A percentile compares a stretch with the other conserved stretches of the same genome.
phyloP scores from a whole-genome alignment of 2,113 vertebrate species.

The Columba livia region DNA sequence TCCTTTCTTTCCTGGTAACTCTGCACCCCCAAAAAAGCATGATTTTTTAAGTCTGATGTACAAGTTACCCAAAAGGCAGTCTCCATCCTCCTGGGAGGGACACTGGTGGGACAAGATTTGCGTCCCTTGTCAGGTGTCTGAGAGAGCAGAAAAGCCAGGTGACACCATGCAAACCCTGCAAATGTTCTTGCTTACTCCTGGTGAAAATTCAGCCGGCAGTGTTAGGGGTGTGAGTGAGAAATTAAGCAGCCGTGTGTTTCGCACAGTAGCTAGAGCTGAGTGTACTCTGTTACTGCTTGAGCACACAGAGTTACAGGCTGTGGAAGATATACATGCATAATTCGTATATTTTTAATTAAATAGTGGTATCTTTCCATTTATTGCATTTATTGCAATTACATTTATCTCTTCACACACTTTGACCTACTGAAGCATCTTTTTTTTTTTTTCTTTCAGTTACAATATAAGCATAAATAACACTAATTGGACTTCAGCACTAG shows the following conservation, averaged over 20 bases:
- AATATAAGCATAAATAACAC: background rate
- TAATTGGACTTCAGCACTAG: background rate
- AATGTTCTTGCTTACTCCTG: background rate
- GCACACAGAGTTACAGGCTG: background rate
- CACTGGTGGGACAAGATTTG: background rate
- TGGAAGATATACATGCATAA: conserved; percentile 13
- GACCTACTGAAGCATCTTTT: background rate
- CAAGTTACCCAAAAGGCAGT: background rate
- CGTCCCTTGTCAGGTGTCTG: fast-evolving
- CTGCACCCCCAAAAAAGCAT: background rate
- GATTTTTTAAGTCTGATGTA: background rate
- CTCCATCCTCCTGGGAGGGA: fast-evolving
- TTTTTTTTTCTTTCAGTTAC: background rate
- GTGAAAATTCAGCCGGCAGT: background rate
- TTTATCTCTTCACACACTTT: background rate
- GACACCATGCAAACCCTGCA: fast-evolving
- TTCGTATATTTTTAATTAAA: conserved; percentile 46
- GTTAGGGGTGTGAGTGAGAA: background rate
- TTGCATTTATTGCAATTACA: background rate
- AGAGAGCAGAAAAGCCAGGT: background rate
- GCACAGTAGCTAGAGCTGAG: background rate
- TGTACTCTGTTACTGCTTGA: background rate
- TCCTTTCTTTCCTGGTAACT: background rate
- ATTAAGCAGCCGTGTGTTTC: background rate
- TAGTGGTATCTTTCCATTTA: background rate